phyloP scores from a whole-genome alignment of 1,140 invertebrate species.

The Bombus haemorrhoidalis region DNA sequence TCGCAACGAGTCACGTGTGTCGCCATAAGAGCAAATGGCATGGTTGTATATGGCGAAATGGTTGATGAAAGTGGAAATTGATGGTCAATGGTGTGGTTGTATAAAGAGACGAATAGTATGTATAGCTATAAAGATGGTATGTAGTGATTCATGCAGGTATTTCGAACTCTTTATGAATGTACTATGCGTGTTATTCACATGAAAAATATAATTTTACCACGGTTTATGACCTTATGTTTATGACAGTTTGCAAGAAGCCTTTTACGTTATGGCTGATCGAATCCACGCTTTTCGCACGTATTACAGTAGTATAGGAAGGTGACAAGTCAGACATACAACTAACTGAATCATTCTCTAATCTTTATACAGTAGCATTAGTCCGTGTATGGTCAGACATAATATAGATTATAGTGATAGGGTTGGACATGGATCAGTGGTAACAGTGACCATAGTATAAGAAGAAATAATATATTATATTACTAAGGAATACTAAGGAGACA shows the following conservation, averaged over 20 bases:
- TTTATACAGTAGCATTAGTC: neutral
- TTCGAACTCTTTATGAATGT: no score
- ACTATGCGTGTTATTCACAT: no score
- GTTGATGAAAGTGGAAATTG: neutral
- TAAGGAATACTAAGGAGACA: no score
- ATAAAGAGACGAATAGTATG: neutral
- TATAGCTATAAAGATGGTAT: neutral
- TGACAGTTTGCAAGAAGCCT: no score
- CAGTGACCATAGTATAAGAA: no score
- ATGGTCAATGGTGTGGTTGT: neutral
- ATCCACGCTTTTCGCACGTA: no score
- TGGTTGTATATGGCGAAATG: neutral
- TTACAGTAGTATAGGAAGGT: conserved; percentile 1
- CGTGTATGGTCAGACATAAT: neutral
- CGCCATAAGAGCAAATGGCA: neutral
- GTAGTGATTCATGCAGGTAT: neutral
- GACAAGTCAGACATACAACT: conserved; percentile 4
- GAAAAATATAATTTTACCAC: no score
- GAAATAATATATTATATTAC: neutral
- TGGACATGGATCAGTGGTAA: no score
- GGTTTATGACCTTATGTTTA: no score
- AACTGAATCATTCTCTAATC: neutral
- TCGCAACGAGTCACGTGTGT: conserved; percentile 12
- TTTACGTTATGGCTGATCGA: no score
- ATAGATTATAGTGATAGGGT: no score